phyloP scores from a whole-genome alignment of 2,888 invertebrate genomes.

The Catocala fraxini region DNA sequence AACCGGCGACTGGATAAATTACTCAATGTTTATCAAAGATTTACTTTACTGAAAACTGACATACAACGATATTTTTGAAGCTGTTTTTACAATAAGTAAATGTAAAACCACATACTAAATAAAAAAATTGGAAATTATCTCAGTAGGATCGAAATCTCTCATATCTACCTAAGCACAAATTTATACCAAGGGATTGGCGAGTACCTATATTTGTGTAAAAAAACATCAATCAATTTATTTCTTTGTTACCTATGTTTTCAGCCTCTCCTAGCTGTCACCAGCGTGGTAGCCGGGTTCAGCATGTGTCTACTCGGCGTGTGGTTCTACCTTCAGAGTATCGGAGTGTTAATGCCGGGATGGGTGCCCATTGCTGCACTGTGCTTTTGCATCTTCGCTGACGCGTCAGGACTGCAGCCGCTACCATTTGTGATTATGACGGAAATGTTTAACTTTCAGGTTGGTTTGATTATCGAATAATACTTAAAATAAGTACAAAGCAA shows the following conservation, averaged over 20 bases:
- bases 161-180: no score
- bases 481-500: no score
- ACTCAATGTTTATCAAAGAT: no score
- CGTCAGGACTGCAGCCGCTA: constrained; percentile 77
- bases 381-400: constrained; percentile 76
- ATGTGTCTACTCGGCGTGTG: constrained; percentile 80
- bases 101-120: no score
- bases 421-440: constrained; percentile 84
- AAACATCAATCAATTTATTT: neutral
- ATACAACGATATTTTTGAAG: no score
- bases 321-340: constrained; percentile 75
- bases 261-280: constrained; percentile 81
- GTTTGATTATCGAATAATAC: constrained; percentile 10
- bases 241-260: constrained; percentile 50
- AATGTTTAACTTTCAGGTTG: constrained; percentile 83
- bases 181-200: no score
- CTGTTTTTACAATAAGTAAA: no score
- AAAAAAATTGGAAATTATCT: no score
- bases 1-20: no score
- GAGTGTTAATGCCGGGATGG: constrained; percentile 74
- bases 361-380: constrained; percentile 78
- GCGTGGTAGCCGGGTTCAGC: constrained; percentile 75
- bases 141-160: no score
- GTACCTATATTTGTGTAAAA: no score
- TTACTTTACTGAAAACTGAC: no score